A percentile compares a stretch with the other conserved stretches of the same genome.
Evolutionary conservation across 2,113 vertebrate species (phyloP).

Genomic region (Procavia capensis): DNA sequence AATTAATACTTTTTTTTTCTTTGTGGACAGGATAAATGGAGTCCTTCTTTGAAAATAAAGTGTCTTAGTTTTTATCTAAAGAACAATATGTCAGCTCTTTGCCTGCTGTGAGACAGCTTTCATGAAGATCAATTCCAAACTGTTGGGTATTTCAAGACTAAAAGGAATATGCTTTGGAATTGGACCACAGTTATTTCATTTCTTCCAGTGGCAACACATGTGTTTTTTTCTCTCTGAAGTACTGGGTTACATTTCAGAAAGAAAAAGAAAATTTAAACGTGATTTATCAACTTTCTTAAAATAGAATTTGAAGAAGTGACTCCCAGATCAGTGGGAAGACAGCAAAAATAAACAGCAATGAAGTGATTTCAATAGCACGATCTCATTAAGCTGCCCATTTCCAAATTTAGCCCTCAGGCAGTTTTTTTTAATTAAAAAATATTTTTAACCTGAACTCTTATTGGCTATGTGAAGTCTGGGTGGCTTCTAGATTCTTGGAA

Average conservation of each 20-base stretch:
- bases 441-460: slow-evolving; percentile 86
- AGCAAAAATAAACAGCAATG: slow-evolving; percentile 85
- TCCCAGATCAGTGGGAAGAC: slow-evolving; percentile 85
- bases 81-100: slow-evolving; percentile 75
- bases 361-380: slow-evolving; percentile 86
- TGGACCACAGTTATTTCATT: slow-evolving; percentile 65
- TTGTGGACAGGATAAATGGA: slow-evolving; percentile 79
- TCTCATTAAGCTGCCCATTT: slow-evolving; percentile 85
- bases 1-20: slow-evolving; percentile 84
- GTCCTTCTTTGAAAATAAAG: slow-evolving; percentile 80
- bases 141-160: slow-evolving; percentile 74
- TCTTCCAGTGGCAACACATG: slow-evolving; percentile 74
- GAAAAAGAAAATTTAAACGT: slow-evolving; percentile 60
- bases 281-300: slow-evolving; percentile 85
- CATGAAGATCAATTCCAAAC: slow-evolving; percentile 71
- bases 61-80: slow-evolving; percentile 65
- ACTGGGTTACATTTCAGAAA: slow-evolving; percentile 74
- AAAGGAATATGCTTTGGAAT: slow-evolving; percentile 70
- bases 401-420: slow-evolving; percentile 85
- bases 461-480: slow-evolving; percentile 78
- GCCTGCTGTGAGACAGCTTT: slow-evolving; percentile 69
- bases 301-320: slow-evolving; percentile 84
- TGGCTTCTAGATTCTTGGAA: slow-evolving; percentile 84
- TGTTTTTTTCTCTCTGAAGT: slow-evolving; percentile 75
- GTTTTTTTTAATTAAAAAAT: slow-evolving; percentile 87